A percentile compares a stretch with the other conserved stretches of the same genome.
Conservation (phyloP, 2,797 vertebrate species). For the Simalia tracyae region DNA sequence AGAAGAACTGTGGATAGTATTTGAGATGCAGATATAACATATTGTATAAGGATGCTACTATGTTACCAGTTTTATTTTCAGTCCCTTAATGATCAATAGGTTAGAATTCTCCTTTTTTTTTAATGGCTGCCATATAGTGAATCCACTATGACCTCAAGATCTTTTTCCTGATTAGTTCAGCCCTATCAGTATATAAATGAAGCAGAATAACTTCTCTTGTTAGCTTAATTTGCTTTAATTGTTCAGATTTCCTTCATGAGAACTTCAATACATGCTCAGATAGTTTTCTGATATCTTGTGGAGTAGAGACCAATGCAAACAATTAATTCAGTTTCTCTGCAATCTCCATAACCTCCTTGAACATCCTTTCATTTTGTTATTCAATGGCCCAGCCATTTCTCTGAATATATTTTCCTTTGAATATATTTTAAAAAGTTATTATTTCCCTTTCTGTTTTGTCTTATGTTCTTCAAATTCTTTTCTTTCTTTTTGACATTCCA, state of each 20-base stretch:
- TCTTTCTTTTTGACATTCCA: background rate
- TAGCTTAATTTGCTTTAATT: background rate
- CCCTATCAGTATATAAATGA: background rate
- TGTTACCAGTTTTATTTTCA: background rate
- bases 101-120: background rate
- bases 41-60: background rate
- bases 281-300: background rate
- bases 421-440: background rate
- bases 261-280: background rate
- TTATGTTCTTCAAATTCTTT: background rate
- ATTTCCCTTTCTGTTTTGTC: background rate
- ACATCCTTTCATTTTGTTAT: background rate
- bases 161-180: background rate
- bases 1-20: background rate
- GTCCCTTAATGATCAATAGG: background rate
- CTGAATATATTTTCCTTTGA: background rate
- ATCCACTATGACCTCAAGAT: background rate
- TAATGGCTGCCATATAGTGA: background rate
- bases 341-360: background rate
- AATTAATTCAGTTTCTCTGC: background rate
- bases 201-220: background rate
- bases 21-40: background rate
- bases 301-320: background rate
- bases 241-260: background rate
- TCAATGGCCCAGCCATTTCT: background rate